Base-by-base conservation (phyloP, 2,888 invertebrate species). In the Melieria crassipennis region DNA sequence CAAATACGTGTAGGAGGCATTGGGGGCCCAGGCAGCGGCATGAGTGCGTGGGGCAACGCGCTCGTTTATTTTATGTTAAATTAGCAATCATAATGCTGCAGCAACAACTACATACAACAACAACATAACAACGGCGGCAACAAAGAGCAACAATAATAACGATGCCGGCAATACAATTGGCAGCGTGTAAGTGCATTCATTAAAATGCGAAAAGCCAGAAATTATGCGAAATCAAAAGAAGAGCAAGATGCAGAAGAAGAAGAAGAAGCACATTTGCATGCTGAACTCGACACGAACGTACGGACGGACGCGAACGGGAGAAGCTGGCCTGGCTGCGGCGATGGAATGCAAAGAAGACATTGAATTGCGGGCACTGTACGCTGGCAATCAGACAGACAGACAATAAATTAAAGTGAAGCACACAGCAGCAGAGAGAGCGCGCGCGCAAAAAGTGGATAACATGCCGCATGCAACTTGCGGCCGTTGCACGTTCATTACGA, bases 181-280 rank as follows among this genome's bases (percentile, higher is more conserved):
- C 60, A 11, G 45, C 60, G 60, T 60, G 67, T 67, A 67, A 60
- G 67, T 43, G 67, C 60, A 61, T 60, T 67, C 67, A 67, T 67
- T 67, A 67, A 67, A 52, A 42, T 52, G 50, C 67, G 52, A 57
- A 50, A 67, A 46, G 42, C 43, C 67, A 45, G 50, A 52, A 61
- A 67, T 52, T 67, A 67, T 46, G 52, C 60, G 67, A 67, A 67
- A 67, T 67, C 60, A 60, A 52, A 67, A 67, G 61, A 67, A 60
- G 60, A 60, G 67, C 60, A 67, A 52, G 67, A 60, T 67, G 61
- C 60, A 50, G 50, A 52, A 61, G 60, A 60, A 61, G 43, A 50
- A 50, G 55, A 55, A 50, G 43, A 48, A 65, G 42, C 58, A 57
- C 16, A 3, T 57, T 57, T 16, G 62, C 16, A 30, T 30, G 30